phyloP scores from a whole-genome alignment of 1,140 invertebrate genomes.

The Sitophilus oryzae region DNA sequence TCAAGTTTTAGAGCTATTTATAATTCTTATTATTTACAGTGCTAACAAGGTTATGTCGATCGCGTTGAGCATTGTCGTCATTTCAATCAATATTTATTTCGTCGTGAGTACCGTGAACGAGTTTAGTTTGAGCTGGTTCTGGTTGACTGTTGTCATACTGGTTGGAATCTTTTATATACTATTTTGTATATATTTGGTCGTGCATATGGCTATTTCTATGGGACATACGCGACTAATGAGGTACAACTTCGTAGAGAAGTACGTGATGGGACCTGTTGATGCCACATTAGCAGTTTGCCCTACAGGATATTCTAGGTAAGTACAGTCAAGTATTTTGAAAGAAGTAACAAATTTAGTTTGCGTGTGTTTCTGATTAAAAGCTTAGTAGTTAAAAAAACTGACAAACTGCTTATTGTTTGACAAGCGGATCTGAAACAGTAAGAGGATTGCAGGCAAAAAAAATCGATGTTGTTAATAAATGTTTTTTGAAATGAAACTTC shows the following conservation, averaged over 20 bases:
- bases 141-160: constrained; percentile 51
- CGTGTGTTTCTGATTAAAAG: too few relatives aligned
- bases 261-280: constrained; percentile 33
- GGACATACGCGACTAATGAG: constrained; percentile 47
- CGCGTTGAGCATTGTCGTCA: constrained; percentile 63
- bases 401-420: too few relatives aligned
- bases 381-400: too few relatives aligned
- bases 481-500: too few relatives aligned
- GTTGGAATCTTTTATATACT: constrained; percentile 60
- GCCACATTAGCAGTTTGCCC: constrained; percentile 26
- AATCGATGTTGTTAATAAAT: too few relatives aligned
- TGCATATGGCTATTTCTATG: constrained; percentile 67
- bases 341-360: too few relatives aligned
- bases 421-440: too few relatives aligned
- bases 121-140: constrained; percentile 47
- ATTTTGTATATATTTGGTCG: constrained; percentile 64
- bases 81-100: constrained; percentile 79
- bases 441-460: too few relatives aligned
- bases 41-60: constrained; percentile 63
- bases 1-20: too few relatives aligned
- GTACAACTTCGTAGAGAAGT: constrained; percentile 36
- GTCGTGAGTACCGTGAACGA: constrained; percentile 57
- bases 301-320: constrained; percentile 36
- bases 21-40: constrained; percentile 47
- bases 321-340: not conserved